A percentile compares a stretch with the other conserved stretches of the same genome.
phyloP scores from a whole-genome alignment of 1,140 invertebrate species.

The Hyles euphorbiae region DNA sequence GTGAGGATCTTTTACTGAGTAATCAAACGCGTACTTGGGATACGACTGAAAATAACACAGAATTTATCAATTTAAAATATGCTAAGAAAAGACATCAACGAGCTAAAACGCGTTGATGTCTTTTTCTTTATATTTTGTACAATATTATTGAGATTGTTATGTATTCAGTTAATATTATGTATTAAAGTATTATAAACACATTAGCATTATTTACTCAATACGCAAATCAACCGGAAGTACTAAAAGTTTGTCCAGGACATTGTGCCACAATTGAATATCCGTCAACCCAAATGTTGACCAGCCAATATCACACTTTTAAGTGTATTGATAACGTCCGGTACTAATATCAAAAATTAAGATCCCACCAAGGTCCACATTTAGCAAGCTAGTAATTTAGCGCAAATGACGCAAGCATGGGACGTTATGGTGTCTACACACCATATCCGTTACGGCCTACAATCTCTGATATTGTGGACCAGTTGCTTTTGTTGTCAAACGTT shows the following conservation, averaged over 20 bases:
- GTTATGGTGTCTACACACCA: constrained; percentile 32
- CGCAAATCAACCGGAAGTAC: no score
- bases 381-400: constrained; percentile 4
- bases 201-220: no score
- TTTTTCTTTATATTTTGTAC: neutral
- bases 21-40: constrained; percentile 63
- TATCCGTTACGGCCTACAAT: constrained; percentile 15
- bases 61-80: neutral
- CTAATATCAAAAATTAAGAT: no score
- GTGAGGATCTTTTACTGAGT: constrained; percentile 68
- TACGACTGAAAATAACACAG: constrained; percentile 44
- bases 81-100: neutral
- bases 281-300: neutral
- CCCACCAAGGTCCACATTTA: constrained; percentile 3
- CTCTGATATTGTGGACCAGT: constrained; percentile 8
- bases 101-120: neutral
- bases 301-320: neutral
- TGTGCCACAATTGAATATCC: neutral
- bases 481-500: neutral
- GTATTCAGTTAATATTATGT: no score
- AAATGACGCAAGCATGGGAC: constrained; percentile 27
- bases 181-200: no score
- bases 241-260: neutral
- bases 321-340: neutral
- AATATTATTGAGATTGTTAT: neutral